Evolutionary conservation across 1,140 invertebrate species (phyloP).

Genomic region (Ceratitis capitata): DNA sequence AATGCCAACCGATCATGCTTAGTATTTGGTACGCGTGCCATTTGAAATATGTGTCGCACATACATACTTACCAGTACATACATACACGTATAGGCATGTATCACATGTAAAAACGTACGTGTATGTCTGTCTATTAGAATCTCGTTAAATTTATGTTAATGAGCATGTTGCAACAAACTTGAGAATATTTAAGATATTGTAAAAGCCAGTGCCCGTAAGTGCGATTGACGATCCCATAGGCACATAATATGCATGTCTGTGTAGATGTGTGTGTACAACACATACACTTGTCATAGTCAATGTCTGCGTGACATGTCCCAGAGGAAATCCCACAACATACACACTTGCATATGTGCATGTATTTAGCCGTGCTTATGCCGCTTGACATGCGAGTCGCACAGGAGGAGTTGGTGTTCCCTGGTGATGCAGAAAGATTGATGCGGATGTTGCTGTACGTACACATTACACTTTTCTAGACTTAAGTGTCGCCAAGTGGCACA

Average conservation of each 20-base stretch:
- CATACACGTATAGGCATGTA: no score
- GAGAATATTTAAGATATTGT: not conserved
- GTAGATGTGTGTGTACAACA: no score
- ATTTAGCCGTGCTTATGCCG: not conserved
- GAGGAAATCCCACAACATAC: not conserved
- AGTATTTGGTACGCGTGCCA: conserved; percentile 17
- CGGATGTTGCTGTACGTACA: not conserved
- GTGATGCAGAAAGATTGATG: conserved; percentile 27
- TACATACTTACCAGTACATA: not conserved
- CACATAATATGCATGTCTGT: not conserved
- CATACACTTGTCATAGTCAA: conserved; percentile 40
- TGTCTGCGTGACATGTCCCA: conserved; percentile 28
- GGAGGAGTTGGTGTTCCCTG: not conserved
- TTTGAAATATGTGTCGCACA: not conserved
- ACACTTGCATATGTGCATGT: not conserved
- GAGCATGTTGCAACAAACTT: conserved; percentile 46
- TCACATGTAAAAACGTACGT: no score
- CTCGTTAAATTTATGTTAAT: conserved; percentile 64
- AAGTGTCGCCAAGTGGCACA: not conserved
- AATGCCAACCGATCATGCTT: not conserved
- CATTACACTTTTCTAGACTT: not conserved
- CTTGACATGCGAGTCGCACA: conserved; percentile 5
- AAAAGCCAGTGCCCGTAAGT: not conserved
- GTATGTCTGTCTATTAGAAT: conserved; percentile 57
- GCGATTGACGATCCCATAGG: not conserved